A percentile compares a stretch with the other conserved stretches of the same genome.
phyloP scores from a whole-genome alignment of 2,113 vertebrate genomes.

The Syrrhaptes paradoxus region DNA sequence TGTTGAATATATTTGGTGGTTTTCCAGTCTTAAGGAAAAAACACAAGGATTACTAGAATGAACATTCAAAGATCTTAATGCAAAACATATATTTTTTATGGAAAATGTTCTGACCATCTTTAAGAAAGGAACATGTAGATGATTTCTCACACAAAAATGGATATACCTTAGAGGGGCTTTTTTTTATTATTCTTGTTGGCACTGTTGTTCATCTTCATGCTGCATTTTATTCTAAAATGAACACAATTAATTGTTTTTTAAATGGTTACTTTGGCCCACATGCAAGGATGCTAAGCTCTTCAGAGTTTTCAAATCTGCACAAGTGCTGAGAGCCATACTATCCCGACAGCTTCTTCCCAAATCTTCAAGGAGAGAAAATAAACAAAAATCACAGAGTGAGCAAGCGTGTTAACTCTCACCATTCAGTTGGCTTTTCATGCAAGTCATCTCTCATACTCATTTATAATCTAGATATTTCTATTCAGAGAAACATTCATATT shows the following conservation, averaged over 20 bases:
- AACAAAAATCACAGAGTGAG: background rate
- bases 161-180: background rate
- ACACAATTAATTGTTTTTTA: background rate
- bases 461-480: background rate
- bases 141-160: background rate
- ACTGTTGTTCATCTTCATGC: background rate
- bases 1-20: background rate
- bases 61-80: background rate
- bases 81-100: background rate
- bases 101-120: background rate
- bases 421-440: background rate
- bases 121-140: background rate
- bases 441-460: background rate
- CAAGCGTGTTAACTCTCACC: background rate
- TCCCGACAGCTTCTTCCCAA: background rate
- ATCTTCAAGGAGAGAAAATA: background rate
- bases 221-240: background rate
- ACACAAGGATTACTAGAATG: background rate
- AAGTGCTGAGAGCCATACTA: background rate
- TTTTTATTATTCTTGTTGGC: background rate
- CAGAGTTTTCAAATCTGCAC: background rate
- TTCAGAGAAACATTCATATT: background rate
- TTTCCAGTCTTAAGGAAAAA: background rate
- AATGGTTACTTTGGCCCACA: background rate
- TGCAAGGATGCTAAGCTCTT: background rate